phyloP scores from a whole-genome alignment of 2,113 vertebrate genomes.

The Scomber colias region DNA sequence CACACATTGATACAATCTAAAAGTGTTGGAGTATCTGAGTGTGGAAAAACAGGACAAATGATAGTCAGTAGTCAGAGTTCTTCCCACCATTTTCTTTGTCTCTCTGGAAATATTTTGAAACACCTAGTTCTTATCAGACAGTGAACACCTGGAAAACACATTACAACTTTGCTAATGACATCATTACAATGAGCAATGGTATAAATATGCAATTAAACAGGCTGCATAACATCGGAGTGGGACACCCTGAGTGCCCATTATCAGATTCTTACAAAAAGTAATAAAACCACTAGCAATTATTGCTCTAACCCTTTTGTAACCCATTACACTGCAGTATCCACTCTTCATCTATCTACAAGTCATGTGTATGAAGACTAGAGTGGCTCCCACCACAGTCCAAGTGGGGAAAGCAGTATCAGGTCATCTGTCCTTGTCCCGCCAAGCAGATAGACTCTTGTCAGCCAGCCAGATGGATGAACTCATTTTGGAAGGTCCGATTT shows the following conservation, averaged over 20 bases:
- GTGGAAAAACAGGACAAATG: neutral
- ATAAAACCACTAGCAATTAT: neutral
- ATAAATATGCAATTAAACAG: neutral
- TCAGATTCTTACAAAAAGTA: slow-evolving; percentile 9
- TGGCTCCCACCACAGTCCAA: neutral
- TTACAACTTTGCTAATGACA: neutral
- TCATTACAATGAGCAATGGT: neutral
- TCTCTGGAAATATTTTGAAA: too few relatives aligned
- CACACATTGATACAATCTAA: neutral
- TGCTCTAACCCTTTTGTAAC: neutral
- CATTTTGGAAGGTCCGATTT: slow-evolving; percentile 25
- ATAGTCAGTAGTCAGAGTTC: neutral
- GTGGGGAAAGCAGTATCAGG: slow-evolving; percentile 4
- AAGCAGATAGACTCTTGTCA: too few relatives aligned
- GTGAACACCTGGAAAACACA: neutral
- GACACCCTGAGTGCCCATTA: neutral
- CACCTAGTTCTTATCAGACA: neutral
- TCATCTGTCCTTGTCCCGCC: neutral
- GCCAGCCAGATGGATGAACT: slow-evolving; percentile 39
- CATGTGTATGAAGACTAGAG: slow-evolving; percentile 25
- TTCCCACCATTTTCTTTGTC: neutral
- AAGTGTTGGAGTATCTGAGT: neutral
- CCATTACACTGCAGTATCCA: slow-evolving; percentile 1
- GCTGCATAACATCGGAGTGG: neutral
- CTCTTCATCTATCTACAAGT: slow-evolving; percentile 29